Percentiles rank a stretch among this genome's conserved stretches.
phyloP scores from a whole-genome alignment of 2,797 vertebrate genomes.

The Coilia nasus region DNA sequence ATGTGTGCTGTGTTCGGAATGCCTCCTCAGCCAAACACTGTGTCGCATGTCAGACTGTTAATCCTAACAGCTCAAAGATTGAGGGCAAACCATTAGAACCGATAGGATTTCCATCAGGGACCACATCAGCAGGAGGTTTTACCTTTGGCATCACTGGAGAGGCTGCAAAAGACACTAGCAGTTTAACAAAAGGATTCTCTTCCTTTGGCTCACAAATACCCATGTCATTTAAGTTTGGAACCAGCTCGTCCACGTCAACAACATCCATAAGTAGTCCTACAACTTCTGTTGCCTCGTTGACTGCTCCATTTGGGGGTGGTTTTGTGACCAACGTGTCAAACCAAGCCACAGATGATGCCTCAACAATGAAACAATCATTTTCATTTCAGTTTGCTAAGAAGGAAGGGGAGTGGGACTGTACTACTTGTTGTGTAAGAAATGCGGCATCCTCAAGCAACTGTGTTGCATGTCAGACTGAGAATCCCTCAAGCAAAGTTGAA shows the following conservation, averaged over 20 bases:
- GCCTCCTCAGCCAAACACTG: conserved; percentile 71
- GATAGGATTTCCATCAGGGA: conserved; percentile 55
- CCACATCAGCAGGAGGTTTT: conserved; percentile 49
- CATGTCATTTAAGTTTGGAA: conserved; percentile 75
- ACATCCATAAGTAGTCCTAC: conserved; percentile 49
- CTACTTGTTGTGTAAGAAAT: conserved; percentile 45
- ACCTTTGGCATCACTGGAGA: conserved; percentile 64
- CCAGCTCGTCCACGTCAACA: conserved; percentile 36
- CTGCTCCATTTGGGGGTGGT: conserved; percentile 56
- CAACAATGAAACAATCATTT: conserved; percentile 22
- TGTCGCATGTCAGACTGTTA: conserved; percentile 75
- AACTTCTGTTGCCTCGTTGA: conserved; percentile 22
- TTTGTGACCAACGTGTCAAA: conserved; percentile 74
- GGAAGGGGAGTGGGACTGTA: conserved; percentile 29
- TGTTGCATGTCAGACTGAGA: conserved; percentile 58
- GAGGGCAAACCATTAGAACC: conserved; percentile 59
- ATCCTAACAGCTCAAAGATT: conserved; percentile 70
- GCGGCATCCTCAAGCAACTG: conserved; percentile 28
- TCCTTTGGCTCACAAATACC: conserved; percentile 67
- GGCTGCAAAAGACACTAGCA: conserved; percentile 51
- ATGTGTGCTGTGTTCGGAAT: conserved; percentile 81
- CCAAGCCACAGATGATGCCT: neutral
- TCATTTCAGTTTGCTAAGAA: conserved; percentile 60
- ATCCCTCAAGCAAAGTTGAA: conserved; percentile 62
- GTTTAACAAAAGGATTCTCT: conserved; percentile 66